These are phyloP conservation scores for Pipistrellus pipistrellus DNA, from an alignment of 2,797 vertebrate genomes.

Conservation along the genomic window DNA sequence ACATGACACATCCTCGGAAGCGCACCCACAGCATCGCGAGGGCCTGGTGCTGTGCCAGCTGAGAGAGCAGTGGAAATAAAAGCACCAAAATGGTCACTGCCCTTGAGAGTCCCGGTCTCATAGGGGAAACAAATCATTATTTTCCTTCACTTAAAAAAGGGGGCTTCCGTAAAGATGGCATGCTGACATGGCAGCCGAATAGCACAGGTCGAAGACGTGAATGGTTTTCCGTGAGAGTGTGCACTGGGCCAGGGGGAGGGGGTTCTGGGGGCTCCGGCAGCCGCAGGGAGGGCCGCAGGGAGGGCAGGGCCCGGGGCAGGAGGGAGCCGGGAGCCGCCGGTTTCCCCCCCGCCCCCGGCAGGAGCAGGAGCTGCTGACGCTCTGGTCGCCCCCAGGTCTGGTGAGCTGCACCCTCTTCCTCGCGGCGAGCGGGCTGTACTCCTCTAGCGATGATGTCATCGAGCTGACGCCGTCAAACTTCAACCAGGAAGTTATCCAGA, in stretches of 20 bases:
- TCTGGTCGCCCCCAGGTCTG: slow-evolving; percentile 88
- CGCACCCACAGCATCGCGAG: neutral
- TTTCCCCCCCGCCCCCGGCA: accelerated
- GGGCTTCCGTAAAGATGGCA: neutral
- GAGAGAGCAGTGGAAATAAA: neutral
- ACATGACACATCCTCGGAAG: neutral
- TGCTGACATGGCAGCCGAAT: neutral
- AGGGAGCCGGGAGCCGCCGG: neutral
- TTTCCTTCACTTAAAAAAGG: neutral
- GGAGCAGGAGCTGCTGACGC: neutral
- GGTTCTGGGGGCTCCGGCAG: neutral
- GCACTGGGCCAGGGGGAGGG: neutral
- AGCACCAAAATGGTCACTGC: neutral
- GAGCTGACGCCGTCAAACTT: slow-evolving; percentile 96
- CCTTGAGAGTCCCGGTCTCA: neutral
- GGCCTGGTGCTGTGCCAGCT: neutral
- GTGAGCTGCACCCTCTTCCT: slow-evolving; percentile 93
- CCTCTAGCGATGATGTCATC: slow-evolving; percentile 95
- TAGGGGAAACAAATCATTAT: neutral
- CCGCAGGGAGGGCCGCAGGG: no score
- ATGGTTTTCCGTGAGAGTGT: neutral
- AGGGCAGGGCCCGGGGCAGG: accelerated
- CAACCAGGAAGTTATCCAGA: slow-evolving; percentile 96
- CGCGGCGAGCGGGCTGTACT: slow-evolving; percentile 92
- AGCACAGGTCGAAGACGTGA: neutral